Percentiles rank a stretch among this genome's conserved stretches.
Conservation (phyloP, 2,113 vertebrate genomes). For the Nycticryphes semicollaris region DNA sequence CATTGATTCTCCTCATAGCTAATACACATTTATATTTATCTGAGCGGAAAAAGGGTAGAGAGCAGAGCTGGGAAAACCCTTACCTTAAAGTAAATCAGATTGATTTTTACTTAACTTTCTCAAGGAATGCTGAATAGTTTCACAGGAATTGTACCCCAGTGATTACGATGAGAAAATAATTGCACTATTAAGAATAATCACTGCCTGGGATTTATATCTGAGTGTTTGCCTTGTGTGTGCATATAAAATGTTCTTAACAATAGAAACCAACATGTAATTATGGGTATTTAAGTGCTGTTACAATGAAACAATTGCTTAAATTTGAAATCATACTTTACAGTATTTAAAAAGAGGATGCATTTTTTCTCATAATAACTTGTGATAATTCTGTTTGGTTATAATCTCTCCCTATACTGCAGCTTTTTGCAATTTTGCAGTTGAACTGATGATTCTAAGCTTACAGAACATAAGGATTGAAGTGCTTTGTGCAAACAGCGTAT, state of each 20-base stretch:
- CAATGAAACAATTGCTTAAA: conserved; percentile 2
- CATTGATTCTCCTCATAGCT: conserved; percentile 2
- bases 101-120: conserved; percentile 47
- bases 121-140: conserved; percentile 15
- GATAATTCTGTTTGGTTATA: not conserved
- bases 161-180: conserved; percentile 18
- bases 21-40: conserved; percentile 15
- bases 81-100: conserved; percentile 16
- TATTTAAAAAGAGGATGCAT: not conserved
- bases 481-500: not conserved
- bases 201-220: not conserved
- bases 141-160: not conserved
- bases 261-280: not conserved
- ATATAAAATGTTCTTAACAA: not conserved
- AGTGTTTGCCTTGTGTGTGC: not conserved
- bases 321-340: not conserved
- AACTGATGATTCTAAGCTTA: not conserved
- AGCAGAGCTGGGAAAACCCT: not conserved
- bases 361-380: not conserved
- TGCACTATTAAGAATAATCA: conserved; percentile 18
- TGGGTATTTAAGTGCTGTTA: not conserved
- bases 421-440: not conserved
- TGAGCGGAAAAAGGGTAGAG: conserved; percentile 2
- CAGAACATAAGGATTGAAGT: not conserved
- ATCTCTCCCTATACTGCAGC: not conserved